Base-by-base conservation (phyloP, 2,888 invertebrate genomes). In the Hypercompe scribonia region DNA sequence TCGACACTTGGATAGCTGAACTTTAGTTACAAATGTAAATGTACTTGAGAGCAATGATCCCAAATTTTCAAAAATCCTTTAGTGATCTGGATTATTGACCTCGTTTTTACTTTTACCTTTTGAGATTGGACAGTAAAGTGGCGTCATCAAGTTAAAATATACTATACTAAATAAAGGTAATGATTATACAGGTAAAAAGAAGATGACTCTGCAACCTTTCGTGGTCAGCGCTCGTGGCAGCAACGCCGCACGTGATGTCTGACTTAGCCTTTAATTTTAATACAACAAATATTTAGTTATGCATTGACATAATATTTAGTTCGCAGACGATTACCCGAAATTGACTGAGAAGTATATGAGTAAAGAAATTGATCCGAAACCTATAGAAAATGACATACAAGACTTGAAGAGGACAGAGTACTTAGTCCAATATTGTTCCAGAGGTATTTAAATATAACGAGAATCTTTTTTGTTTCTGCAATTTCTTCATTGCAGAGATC, bases 341-440 rank as follows among this genome's bases (percentile, higher is more conserved):
- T 65, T 95, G 34, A 88, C 92, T 0, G 88, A 93, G 79, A 92
- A 81, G 80, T 92, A 94, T 81, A 92, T 94, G 93, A 78, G 88
- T 0, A 82, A 87, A 70, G 94, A 94, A 24, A 79, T 95, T 0
- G 94, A 95, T 70, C 91, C 93, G 0, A 87, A 81, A 0, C 94
- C 94, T 0, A 92, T 95, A 8, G 92, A 93, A 0, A 84, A 95
- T 54, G 92, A 93, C 67, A 91, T 93, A 13, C 93, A 95, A 70
- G 95, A 95, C 66, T 69, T 88, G 61, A 95, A 95, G 77, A 84
- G 95, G 63, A 95, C 95, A 0, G 95, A 95, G 79, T 95, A 95
- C 78, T 84, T 94, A 15, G 88, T 80, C 33, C 91, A 93, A 76
- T 95, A 92, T 77, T 95, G 95, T 76, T 93, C 95, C 5, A 89